phyloP scores from a whole-genome alignment of 35 echinoderm and acorn worm species.

The Diadema setosum region DNA sequence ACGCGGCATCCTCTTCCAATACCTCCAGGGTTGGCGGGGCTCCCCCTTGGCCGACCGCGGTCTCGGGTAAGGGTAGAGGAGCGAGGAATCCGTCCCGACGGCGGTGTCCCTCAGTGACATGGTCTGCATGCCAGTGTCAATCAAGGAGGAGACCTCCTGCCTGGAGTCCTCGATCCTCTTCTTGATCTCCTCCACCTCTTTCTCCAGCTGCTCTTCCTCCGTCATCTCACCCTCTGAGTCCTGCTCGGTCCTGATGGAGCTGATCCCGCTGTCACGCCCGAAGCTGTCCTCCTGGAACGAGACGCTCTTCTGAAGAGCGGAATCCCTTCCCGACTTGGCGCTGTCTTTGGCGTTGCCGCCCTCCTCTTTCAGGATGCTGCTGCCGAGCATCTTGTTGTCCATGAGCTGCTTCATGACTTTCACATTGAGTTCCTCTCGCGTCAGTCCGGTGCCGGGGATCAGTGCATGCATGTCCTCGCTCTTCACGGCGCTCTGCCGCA shows the following conservation, averaged over 20 bases:
- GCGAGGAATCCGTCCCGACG: conserved; percentile 55
- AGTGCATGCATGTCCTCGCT: conserved; percentile 48
- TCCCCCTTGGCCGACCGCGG: neutral
- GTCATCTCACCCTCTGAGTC: conserved; percentile 29
- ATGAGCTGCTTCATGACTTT: conserved; percentile 90
- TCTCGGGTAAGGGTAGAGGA: neutral
- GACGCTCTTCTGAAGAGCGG: conserved; percentile 38
- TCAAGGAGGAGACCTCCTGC: neutral
- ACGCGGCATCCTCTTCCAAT: conserved; percentile 54
- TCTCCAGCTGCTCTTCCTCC: conserved; percentile 16
- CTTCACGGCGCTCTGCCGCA: conserved; percentile 57
- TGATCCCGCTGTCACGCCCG: conserved; percentile 45
- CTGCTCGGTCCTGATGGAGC: neutral
- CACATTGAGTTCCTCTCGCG: conserved; percentile 68
- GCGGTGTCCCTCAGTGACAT: conserved; percentile 32
- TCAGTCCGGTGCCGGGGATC: conserved; percentile 85
- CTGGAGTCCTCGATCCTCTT: neutral
- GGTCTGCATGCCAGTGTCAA: conserved; percentile 41
- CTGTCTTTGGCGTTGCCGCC: neutral
- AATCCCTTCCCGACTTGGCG: neutral
- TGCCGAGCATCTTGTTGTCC: conserved; percentile 66
- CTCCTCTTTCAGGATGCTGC: neutral
- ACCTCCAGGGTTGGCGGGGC: conserved; percentile 45
- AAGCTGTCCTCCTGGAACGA: conserved; percentile 19
- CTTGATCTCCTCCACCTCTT: conserved; percentile 12